Conservation (phyloP, 2,797 vertebrate species). For the Hemibagrus guttatus region DNA sequence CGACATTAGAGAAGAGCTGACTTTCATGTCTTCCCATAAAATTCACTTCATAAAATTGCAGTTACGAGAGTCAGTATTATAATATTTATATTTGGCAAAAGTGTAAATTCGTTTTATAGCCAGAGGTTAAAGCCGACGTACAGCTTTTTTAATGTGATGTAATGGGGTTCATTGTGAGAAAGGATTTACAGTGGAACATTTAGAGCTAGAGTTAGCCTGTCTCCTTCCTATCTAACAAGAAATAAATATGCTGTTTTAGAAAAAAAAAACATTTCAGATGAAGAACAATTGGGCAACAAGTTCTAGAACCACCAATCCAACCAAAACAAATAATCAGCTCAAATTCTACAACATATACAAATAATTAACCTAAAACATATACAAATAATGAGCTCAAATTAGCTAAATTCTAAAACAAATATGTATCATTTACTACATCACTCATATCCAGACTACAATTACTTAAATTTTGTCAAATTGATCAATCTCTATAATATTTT, state of each 20-base stretch:
- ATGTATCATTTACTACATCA: background rate
- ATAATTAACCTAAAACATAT: background rate
- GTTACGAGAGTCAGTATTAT: conserved; percentile 12
- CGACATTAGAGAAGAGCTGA: background rate
- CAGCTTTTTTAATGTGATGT: background rate
- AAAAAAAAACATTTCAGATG: background rate
- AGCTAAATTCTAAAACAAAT: background rate
- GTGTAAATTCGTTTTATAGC: conserved; percentile 5
- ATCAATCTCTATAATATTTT: background rate
- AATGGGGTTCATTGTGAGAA: background rate
- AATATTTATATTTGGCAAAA: conserved; percentile 12
- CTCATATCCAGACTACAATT: background rate
- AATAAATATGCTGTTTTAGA: background rate
- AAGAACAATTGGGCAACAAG: background rate
- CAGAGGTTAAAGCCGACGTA: background rate
- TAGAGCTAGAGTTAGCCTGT: background rate
- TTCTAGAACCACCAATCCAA: background rate
- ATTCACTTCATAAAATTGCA: conserved; percentile 17
- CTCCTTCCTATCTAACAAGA: background rate
- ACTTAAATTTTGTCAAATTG: background rate
- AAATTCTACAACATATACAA: background rate
- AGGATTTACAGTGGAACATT: background rate
- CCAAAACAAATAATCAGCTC: background rate
- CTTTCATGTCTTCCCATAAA: conserved; percentile 6
- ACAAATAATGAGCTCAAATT: too few relatives aligned